Conservation (phyloP, 2,888 invertebrate genomes). For the Sicus ferrugineus region DNA sequence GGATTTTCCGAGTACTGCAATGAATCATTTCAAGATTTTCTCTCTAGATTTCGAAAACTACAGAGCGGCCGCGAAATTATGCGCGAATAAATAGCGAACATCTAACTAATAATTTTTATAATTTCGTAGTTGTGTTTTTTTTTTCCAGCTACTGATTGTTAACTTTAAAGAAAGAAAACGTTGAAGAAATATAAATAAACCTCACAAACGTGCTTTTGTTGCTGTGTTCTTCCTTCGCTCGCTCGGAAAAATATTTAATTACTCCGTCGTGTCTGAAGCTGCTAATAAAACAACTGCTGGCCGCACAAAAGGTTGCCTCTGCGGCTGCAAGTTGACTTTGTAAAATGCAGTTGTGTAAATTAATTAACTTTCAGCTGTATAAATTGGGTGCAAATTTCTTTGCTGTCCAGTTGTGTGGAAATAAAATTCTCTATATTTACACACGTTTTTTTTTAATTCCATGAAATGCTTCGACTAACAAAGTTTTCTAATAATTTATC, state of each 20-base stretch:
- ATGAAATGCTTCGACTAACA: neutral
- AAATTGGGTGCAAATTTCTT: neutral
- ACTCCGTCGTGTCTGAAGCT: neutral
- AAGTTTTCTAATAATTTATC: too few species aligned
- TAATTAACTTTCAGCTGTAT: too few species aligned
- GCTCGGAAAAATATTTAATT: neutral
- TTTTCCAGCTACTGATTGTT: too few species aligned
- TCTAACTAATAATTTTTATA: too few species aligned
- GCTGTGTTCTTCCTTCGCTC: neutral
- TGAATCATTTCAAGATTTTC: neutral
- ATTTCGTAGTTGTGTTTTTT: too few species aligned
- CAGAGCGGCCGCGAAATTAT: too few species aligned
- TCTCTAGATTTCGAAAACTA: too few species aligned
- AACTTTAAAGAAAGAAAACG: too few species aligned
- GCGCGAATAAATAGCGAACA: too few species aligned
- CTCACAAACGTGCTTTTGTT: too few species aligned
- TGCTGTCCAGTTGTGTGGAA: neutral
- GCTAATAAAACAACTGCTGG: neutral
- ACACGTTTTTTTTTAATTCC: neutral
- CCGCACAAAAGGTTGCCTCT: neutral
- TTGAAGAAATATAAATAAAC: too few species aligned
- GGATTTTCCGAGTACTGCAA: neutral
- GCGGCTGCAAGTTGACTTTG: too few species aligned
- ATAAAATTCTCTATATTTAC: neutral
- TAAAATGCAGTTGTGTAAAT: neutral